Conservation (phyloP, 2,888 invertebrate genomes). For the Allacma fusca region DNA sequence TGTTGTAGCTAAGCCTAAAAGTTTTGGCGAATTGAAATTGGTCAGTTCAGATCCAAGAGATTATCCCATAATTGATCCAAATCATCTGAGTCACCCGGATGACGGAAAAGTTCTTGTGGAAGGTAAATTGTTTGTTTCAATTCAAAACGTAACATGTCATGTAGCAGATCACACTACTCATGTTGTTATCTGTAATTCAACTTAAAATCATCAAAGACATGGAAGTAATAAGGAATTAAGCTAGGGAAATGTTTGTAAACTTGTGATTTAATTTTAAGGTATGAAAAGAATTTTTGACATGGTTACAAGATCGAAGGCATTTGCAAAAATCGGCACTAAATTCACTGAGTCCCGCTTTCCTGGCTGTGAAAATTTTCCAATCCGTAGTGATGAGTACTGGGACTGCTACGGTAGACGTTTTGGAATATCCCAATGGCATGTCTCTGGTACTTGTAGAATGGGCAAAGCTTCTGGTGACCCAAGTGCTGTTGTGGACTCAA, state of each 20-base stretch:
- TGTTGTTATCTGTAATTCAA: no score
- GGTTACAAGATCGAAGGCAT: conserved; percentile 51
- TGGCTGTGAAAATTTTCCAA: no score
- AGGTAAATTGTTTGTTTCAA: no score
- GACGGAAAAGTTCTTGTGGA: conserved; percentile 50
- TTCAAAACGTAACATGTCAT: no score
- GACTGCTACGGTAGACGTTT: conserved; percentile 53
- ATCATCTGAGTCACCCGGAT: conserved; percentile 53
- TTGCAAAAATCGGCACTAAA: conserved; percentile 47
- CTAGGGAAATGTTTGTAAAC: no score
- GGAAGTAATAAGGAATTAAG: no score
- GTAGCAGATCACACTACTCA: no score
- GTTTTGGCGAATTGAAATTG: conserved; percentile 50
- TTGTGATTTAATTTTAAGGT: conserved; percentile 40
- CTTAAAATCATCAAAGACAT: no score
- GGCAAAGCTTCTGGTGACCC: conserved; percentile 47
- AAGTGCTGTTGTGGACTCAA: conserved; percentile 53
- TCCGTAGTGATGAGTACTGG: conserved; percentile 55
- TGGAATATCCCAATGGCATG: conserved; percentile 45
- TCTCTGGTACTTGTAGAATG: conserved; percentile 53
- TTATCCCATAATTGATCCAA: conserved; percentile 53
- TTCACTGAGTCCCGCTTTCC: no score
- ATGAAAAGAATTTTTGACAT: conserved; percentile 53
- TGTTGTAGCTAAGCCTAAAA: conserved; percentile 50
- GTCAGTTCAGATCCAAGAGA: conserved; percentile 47